Evolutionary conservation across 2,888 invertebrate species (phyloP).

Genomic region (Epinotia ramella): DNA sequence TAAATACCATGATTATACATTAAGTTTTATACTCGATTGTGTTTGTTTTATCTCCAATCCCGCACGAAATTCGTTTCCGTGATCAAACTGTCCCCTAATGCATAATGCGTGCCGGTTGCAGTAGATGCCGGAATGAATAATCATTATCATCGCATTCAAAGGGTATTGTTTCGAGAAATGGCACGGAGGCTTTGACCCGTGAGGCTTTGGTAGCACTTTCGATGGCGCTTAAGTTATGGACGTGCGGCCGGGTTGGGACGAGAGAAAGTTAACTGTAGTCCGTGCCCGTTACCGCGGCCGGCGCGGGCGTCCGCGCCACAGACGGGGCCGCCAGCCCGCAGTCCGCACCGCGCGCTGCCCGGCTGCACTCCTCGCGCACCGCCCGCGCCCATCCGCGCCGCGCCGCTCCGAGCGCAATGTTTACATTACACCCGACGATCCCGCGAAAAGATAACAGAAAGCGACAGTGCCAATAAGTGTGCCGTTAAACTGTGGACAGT

Average conservation of each 20-base stretch:
- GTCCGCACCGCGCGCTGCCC: conserved; percentile 56
- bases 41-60: conserved; percentile 71
- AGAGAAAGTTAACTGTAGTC: conserved; percentile 86
- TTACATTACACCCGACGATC: conserved; percentile 61
- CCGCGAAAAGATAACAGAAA: conserved; percentile 71
- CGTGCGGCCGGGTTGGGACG: conserved; percentile 70
- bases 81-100: conserved; percentile 6
- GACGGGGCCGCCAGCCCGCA: conserved; percentile 40
- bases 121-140: conserved; percentile 22
- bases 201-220: conserved; percentile 76
- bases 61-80: neutral
- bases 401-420: conserved; percentile 58
- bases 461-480: conserved; percentile 73
- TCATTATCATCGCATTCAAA: conserved; percentile 34
- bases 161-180: conserved; percentile 47
- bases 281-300: conserved; percentile 75
- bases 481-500: conserved; percentile 58
- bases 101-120: neutral
- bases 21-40: conserved; percentile 84
- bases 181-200: conserved; percentile 77
- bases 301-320: conserved; percentile 40
- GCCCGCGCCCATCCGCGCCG: conserved; percentile 48
- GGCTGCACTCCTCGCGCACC: conserved; percentile 54
- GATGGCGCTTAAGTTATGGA: conserved; percentile 76
- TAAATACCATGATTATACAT: conserved; percentile 85